Evolutionary conservation across 2,797 vertebrate species (phyloP).

Genomic region (Enteromius paludinosus): DNA sequence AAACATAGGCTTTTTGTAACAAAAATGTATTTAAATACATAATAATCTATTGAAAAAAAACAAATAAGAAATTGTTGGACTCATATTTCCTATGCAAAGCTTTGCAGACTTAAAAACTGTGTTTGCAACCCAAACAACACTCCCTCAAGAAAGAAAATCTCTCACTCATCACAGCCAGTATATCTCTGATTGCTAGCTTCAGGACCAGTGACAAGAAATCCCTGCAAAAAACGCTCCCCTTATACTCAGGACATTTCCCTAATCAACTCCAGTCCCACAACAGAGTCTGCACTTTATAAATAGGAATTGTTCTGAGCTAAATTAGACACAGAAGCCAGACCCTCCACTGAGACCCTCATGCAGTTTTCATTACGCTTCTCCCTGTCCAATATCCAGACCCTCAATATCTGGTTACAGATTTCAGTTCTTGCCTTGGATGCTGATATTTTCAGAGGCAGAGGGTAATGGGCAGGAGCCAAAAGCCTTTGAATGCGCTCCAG

Average conservation of each 20-base stretch:
- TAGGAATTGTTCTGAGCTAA: conserved; percentile 77
- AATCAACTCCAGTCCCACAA: conserved; percentile 80
- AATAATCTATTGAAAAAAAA: background rate
- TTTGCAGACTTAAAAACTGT: background rate
- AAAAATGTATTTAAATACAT: background rate
- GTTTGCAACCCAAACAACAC: background rate
- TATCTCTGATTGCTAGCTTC: conserved; percentile 12
- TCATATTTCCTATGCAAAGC: background rate
- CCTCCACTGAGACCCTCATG: conserved; percentile 72
- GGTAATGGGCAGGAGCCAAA: conserved; percentile 65
- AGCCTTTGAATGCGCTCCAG: conserved; percentile 70
- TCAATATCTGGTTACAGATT: conserved; percentile 81
- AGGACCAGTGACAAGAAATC: conserved; percentile 35
- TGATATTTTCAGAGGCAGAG: conserved; percentile 68
- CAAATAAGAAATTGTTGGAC: background rate
- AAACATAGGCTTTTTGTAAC: too few species aligned
- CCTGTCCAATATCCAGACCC: conserved; percentile 76
- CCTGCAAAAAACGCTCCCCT: conserved; percentile 27
- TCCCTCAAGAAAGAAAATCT: background rate
- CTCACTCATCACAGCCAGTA: conserved; percentile 28
- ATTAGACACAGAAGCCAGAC: conserved; percentile 79
- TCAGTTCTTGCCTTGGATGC: conserved; percentile 68
- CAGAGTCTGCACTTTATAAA: conserved; percentile 74
- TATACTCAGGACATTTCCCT: conserved; percentile 72
- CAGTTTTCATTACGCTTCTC: conserved; percentile 82